Percentiles rank a stretch among this genome's conserved stretches.
Evolutionary conservation across 2,888 invertebrate species (phyloP).

Genomic region (Oligia fasciuncula): DNA sequence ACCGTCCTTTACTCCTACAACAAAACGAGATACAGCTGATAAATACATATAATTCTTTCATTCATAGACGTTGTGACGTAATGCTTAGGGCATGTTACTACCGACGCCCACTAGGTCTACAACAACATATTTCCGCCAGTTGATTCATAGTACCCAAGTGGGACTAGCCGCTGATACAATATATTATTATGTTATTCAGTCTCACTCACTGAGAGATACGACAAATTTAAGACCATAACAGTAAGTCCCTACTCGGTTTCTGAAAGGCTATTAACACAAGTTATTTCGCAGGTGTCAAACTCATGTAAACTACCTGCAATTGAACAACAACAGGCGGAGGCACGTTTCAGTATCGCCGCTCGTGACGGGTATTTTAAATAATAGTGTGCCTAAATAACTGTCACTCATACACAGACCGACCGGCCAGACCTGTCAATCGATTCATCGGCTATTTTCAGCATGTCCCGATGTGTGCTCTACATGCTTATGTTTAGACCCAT

Average conservation of each 20-base stretch:
- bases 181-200: conserved; percentile 23
- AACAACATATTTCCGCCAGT: conserved; percentile 56
- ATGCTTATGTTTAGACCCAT: not conserved
- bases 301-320: not conserved
- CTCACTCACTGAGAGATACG: not conserved
- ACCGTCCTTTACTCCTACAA: conserved; percentile 37
- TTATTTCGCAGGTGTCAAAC: not conserved
- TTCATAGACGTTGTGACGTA: conserved; percentile 49
- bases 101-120: conserved; percentile 48
- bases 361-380: conserved; percentile 2
- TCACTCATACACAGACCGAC: not conserved
- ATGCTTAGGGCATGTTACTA: conserved; percentile 59
- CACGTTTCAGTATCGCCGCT: not conserved
- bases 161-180: conserved; percentile 28
- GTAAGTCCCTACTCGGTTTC: not conserved
- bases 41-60: conserved; percentile 42
- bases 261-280: conserved; percentile 2
- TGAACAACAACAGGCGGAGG: not conserved
- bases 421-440: not conserved
- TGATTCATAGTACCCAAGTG: conserved; percentile 56
- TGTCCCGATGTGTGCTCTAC: not conserved
- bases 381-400: conserved; percentile 24
- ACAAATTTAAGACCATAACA: not conserved
- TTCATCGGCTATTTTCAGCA: too few species aligned
- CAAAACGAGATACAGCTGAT: conserved; percentile 29